Evolutionary conservation across 2,888 invertebrate species (phyloP), one percentile per base, ranked within the genome.

Genomic region (Synergus umbraculus): DNA sequence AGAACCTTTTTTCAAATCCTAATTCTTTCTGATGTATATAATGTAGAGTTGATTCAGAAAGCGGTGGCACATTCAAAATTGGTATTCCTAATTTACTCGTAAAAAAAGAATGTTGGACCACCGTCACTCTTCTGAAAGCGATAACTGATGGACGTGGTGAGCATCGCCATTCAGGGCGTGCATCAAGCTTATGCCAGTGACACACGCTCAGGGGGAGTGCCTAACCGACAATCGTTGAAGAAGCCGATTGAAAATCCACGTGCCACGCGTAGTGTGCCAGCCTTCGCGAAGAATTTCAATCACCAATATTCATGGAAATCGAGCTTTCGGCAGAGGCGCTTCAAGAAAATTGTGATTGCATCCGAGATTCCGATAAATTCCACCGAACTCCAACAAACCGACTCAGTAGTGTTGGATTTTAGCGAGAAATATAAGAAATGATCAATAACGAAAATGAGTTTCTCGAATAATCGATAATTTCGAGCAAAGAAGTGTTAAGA

Each of bases 241-340:
- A 83, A 82, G 58, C 83, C 81, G 84, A 83, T 85, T 83, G 84
- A 87, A 85, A 86, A 84, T 83, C 84, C 88, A 86, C 87, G 87
- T 87, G 88, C 86, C 88, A 81, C 77, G 84, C 84, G 82, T 85
- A 83, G 83, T 83, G 81, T 82, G 82, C 78, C 79, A 79, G 69
- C 78, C 76, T 83, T 84, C 85, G 84, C 58, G 65, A 78, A 77
- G 87, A 87, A 87, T 87, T 84, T 80, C 83, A 85, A 88, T 76
- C 41, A 63, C 79, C 73, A 78, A 83, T 86, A 84, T 83, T 85
- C 85, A 79, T 80, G 80, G 81, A 83, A 87, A 83, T 81, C 78
- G 83, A 81, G 84, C 80, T 79, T 84, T 83, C 77, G 83, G 81
- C 9, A 73, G 49, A 73, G 29, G 37, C 54, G 49, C 73, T 54